A percentile compares a stretch with the other conserved stretches of the same genome.
Evolutionary conservation across 2,888 invertebrate genomes (phyloP).

Genomic region (Morinoia aosen): DNA sequence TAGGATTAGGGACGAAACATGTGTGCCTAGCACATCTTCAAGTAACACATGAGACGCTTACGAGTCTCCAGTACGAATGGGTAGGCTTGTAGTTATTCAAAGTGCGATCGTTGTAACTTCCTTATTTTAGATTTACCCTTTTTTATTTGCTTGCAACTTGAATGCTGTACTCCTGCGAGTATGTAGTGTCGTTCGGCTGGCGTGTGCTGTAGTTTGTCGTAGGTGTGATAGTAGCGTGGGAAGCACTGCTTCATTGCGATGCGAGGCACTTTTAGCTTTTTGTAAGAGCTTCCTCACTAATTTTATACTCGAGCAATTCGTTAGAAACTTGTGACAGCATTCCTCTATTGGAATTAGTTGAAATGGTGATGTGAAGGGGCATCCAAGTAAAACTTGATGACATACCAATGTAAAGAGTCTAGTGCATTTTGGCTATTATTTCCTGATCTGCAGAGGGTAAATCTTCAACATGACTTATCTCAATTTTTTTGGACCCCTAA

Average conservation of each 20-base stretch:
- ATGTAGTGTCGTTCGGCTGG: neutral
- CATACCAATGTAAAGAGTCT: neutral
- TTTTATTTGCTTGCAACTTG: neutral
- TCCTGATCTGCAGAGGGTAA: neutral
- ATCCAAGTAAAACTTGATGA: neutral
- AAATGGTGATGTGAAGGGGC: neutral
- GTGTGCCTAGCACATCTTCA: constrained; percentile 25
- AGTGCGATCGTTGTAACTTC: constrained; percentile 14
- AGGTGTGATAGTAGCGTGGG: neutral
- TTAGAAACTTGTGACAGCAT: neutral
- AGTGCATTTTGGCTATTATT: neutral
- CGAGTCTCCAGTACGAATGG: constrained; percentile 10
- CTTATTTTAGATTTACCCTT: neutral
- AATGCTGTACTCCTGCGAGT: neutral
- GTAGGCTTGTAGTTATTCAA: neutral
- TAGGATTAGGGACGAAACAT: constrained; percentile 48
- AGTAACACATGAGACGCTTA: neutral
- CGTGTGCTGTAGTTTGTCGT: neutral
- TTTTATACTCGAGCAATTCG: neutral
- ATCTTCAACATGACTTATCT: neutral
- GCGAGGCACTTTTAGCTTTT: neutral
- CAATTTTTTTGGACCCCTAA: neutral
- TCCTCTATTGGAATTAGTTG: neutral
- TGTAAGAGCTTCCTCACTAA: neutral
- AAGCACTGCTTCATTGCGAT: neutral